Conservation (phyloP, 2,888 invertebrate genomes). For the Papilio demoleus region DNA sequence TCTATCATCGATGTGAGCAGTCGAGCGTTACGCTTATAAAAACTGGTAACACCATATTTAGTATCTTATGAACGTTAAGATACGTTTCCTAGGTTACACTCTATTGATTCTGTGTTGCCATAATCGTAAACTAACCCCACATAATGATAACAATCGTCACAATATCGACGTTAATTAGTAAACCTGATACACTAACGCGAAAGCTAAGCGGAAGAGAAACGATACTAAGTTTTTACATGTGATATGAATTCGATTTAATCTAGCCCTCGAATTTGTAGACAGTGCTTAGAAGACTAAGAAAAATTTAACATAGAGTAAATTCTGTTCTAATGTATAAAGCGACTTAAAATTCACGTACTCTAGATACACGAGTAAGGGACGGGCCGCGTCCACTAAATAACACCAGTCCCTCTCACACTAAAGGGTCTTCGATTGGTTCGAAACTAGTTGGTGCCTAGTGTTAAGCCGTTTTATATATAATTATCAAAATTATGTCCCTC, state of each 20-base stretch:
- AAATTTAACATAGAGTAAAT: too few relatives aligned
- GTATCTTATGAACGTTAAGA: constrained; percentile 35
- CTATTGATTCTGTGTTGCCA: constrained; percentile 37
- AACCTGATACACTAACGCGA: neutral
- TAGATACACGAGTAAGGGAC: too few relatives aligned
- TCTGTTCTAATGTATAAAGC: too few relatives aligned
- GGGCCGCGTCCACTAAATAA: too few relatives aligned
- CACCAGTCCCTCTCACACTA: too few relatives aligned
- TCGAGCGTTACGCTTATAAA: constrained; percentile 31
- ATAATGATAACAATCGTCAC: constrained; percentile 36
- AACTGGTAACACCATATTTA: constrained; percentile 40
- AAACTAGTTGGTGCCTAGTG: too few relatives aligned
- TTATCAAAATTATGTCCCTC: too few relatives aligned
- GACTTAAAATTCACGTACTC: too few relatives aligned
- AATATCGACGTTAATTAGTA: constrained; percentile 27
- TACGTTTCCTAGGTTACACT: constrained; percentile 40
- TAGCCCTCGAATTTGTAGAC: neutral
- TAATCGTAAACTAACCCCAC: constrained; percentile 38
- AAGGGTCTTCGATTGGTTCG: too few relatives aligned
- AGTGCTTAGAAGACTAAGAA: too few relatives aligned
- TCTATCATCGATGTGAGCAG: constrained; percentile 33
- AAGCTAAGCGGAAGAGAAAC: neutral
- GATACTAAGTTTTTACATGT: neutral
- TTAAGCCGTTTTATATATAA: too few relatives aligned
- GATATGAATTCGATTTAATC: neutral